A percentile compares a stretch with the other conserved stretches of the same genome.
Evolutionary conservation across 2,113 vertebrate species (phyloP).

Genomic region (Melanerpes aurifrons): DNA sequence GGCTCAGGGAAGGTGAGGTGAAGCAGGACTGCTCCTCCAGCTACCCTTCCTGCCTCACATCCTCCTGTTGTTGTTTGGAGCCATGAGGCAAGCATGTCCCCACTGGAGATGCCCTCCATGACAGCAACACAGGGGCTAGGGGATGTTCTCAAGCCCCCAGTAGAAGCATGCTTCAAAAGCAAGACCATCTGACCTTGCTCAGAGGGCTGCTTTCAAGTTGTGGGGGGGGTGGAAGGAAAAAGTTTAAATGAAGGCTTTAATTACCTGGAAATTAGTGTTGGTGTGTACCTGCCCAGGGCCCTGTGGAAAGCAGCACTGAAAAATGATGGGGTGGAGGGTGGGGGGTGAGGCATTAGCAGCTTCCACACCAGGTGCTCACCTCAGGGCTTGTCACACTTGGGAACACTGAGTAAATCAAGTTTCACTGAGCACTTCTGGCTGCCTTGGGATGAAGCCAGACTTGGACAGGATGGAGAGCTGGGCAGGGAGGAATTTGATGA

Average conservation of each 20-base stretch:
- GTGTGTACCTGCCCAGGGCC: not conserved
- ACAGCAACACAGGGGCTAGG: not conserved
- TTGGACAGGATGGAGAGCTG: too few species aligned
- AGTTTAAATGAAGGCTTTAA: not conserved
- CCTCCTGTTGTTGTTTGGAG: not conserved
- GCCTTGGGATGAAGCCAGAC: not conserved
- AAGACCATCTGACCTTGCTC: not conserved
- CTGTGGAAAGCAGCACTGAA: not conserved
- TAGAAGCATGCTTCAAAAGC: not conserved
- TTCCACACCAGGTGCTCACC: not conserved
- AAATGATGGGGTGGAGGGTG: not conserved
- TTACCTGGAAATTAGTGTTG: not conserved
- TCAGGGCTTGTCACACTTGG: not conserved
- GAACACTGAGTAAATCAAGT: not conserved
- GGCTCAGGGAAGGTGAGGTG: not conserved
- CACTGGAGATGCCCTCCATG: accelerated
- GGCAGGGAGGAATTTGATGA: too few species aligned
- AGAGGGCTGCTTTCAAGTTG: not conserved
- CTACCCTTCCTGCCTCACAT: not conserved
- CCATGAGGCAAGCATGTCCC: too few species aligned
- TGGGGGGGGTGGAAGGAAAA: too few species aligned
- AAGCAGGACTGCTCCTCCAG: not conserved
- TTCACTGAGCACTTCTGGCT: not conserved
- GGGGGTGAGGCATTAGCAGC: not conserved
- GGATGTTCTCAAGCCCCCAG: not conserved